Evolutionary conservation across 2,888 invertebrate species (phyloP).

Genomic region (Polydrusus pterygomalis): DNA sequence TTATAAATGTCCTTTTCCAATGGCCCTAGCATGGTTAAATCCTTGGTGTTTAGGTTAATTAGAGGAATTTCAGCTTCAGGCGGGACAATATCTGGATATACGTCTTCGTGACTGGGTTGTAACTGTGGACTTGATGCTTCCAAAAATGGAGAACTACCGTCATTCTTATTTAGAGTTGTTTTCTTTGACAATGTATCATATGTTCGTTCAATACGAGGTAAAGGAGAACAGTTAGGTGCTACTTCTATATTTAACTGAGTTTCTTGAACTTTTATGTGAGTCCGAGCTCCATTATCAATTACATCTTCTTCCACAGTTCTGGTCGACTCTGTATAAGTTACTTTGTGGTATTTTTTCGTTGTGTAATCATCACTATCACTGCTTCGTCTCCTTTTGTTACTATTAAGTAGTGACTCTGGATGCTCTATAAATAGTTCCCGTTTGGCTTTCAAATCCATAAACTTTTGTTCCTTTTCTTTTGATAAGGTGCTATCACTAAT

Average conservation of each 20-base stretch:
- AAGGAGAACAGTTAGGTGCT: conserved; percentile 15
- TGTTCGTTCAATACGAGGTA: conserved; percentile 30
- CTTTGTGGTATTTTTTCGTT: not conserved
- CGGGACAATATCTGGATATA: not conserved
- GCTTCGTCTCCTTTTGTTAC: not conserved
- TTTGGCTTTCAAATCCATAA: conserved; percentile 10
- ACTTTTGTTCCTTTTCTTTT: conserved; percentile 7
- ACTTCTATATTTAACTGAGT: conserved; percentile 1
- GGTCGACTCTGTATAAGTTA: not conserved
- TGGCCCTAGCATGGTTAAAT: conserved; percentile 18
- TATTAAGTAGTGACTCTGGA: too few species aligned
- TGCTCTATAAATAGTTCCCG: not conserved
- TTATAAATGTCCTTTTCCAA: conserved; percentile 20
- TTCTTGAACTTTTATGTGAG: conserved; percentile 13
- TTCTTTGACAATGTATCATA: conserved; percentile 1
- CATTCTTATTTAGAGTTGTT: not conserved
- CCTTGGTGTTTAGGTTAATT: conserved; percentile 30
- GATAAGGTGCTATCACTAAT: conserved; percentile 19
- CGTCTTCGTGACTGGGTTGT: not conserved
- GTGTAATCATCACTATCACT: not conserved
- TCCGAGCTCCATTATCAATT: not conserved
- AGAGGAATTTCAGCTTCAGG: not conserved
- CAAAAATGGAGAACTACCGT: not conserved
- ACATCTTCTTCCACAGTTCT: not conserved
- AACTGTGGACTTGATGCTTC: not conserved